Evolutionary conservation across 1,140 invertebrate species (phyloP).

Genomic region (Portunus trituberculatus): DNA sequence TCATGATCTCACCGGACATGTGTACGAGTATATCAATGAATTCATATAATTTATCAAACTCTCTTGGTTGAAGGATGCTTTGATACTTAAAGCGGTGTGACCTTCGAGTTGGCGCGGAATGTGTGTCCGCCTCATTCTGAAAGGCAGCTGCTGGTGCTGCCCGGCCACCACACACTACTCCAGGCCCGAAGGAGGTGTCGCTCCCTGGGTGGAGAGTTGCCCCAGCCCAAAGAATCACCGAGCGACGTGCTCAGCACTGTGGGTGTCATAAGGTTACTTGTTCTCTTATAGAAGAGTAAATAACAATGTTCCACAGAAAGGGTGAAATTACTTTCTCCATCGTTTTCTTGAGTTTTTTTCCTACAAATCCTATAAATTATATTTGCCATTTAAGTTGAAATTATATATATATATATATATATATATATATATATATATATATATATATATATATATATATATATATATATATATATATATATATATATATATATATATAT

Average conservation of each 20-base stretch:
- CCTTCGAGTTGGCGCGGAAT: not conserved
- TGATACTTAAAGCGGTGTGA: not conserved
- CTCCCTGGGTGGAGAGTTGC: not conserved
- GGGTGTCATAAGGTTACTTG: not conserved
- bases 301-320: too few species aligned
- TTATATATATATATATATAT: conserved; percentile 32
- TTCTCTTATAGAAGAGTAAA: too few species aligned
- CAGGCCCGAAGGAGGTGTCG: not conserved
- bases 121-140: not conserved
- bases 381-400: too few species aligned
- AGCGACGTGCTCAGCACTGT: not conserved
- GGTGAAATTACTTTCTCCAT: too few species aligned
- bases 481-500: conserved; percentile 54
- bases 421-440: conserved; percentile 56
- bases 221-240: not conserved
- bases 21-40: not conserved
- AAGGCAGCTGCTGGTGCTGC: not conserved
- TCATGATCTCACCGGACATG: not conserved
- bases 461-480: conserved; percentile 56
- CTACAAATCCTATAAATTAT: too few species aligned
- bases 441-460: conserved; percentile 60
- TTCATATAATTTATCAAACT: not conserved
- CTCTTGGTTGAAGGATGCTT: not conserved
- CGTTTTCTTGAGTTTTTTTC: too few species aligned
- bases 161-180: not conserved